Evolutionary conservation across 35 echinoderm and acorn worm species (phyloP), one percentile per base, ranked within the genome.

Genomic region (Ophioderma brevispina): DNA sequence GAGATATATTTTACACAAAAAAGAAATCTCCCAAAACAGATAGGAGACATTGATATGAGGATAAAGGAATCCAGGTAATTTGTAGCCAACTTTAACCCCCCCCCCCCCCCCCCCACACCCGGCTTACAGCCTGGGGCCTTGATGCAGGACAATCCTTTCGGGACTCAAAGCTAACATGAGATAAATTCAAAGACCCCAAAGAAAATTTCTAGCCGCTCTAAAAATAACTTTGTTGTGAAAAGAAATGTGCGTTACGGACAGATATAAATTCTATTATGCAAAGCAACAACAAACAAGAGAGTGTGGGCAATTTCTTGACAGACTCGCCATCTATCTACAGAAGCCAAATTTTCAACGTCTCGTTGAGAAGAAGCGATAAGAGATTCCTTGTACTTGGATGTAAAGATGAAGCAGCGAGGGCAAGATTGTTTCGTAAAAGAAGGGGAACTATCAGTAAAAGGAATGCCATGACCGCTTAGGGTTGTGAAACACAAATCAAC

Each of bases 351-450:
- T 55, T 39, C 33, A 41, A 75, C 76, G 5, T 21, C 23, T 28
- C 49, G 32, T 33, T 75, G 80, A 34, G 77, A 88, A 39, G 87
- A 88, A 23, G 40, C 78, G 85, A 79, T 80, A 18, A 79, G 87
- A 88, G 76, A 88, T 40, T 0, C 32, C 37, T 88, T 52, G 87
- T 88, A 17, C 19, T 88, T 39, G 87, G 87, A 39, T 78, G 75
- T 25, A 40, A 38, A 37, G 87, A 88, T 88, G 36, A 78, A 17
- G 35, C 40, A 32, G 86, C 86, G 6, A 76, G 86, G 78, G 86
- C 86, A 35, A 88, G 86, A 79, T 28, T 88, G 19, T 88, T 78
- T 39, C 32, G 86, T 39, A 37, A 88, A n/a, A n/a, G n/a, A 40
- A 41, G 86, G 35, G 15, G 0, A 32, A 78, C 35, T 78, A 23